phyloP scores from a whole-genome alignment of 2,113 vertebrate genomes.

The Scatophagus argus region DNA sequence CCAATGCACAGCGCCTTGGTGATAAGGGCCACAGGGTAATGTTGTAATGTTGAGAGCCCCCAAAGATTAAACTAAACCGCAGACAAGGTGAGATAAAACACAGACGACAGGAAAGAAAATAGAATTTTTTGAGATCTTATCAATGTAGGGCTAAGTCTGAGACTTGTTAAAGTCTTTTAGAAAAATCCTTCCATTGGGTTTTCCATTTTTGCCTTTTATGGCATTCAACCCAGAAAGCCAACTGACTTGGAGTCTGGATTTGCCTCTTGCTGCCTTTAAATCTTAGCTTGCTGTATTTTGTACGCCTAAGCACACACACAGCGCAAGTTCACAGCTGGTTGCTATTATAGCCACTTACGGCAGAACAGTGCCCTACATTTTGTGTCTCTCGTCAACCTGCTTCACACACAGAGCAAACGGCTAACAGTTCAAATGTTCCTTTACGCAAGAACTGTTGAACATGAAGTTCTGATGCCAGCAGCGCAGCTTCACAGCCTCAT shows the following conservation, averaged over 20 bases:
- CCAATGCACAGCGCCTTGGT: neutral
- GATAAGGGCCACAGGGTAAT: slow-evolving; percentile 48
- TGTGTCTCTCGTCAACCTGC: slow-evolving; percentile 65
- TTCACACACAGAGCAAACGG: slow-evolving; percentile 39
- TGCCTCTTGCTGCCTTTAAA: slow-evolving; percentile 58
- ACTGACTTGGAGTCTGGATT: slow-evolving; percentile 44
- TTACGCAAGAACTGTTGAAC: neutral
- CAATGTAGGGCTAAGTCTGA: slow-evolving; percentile 30
- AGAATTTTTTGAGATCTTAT: slow-evolving; percentile 54
- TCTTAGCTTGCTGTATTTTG: slow-evolving; percentile 42
- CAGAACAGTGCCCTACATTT: slow-evolving; percentile 68
- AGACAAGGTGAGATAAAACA: slow-evolving; percentile 29
- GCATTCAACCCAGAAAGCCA: slow-evolving; percentile 50
- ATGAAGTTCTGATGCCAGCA: neutral
- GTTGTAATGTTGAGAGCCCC: neutral
- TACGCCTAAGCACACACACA: slow-evolving; percentile 3
- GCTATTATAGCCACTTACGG: slow-evolving; percentile 76
- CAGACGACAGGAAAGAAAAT: slow-evolving; percentile 36
- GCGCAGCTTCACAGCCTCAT: neutral
- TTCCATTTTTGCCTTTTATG: slow-evolving; percentile 76
- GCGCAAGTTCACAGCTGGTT: slow-evolving; percentile 78
- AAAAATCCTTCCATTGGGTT: slow-evolving; percentile 19
- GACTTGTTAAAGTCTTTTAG: slow-evolving; percentile 37
- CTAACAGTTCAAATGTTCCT: slow-evolving; percentile 25
- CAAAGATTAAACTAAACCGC: slow-evolving; percentile 41